Evolutionary conservation across 2,797 vertebrate genomes (phyloP).

Genomic region (Mormyrops attenuatus): DNA sequence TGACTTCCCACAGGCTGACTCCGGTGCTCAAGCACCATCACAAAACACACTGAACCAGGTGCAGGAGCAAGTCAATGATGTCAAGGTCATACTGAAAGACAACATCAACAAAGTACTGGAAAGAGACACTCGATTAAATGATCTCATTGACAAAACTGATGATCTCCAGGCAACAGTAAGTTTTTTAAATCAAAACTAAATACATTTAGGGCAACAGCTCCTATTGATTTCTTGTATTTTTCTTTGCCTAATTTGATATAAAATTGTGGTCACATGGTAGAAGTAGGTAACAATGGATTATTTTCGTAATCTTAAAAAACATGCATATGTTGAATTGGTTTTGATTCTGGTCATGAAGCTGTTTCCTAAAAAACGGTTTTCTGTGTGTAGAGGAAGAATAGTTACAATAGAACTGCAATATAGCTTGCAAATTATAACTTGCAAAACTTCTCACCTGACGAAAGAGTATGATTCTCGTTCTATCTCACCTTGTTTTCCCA

Average conservation of each 20-base stretch:
- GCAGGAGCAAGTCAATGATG: conserved; percentile 68
- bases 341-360: background rate
- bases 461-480: background rate
- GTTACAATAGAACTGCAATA: background rate
- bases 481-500: background rate
- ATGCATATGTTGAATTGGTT: background rate
- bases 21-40: conserved; percentile 37
- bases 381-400: background rate
- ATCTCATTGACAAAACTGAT: conserved; percentile 59
- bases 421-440: background rate
- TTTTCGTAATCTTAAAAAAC: background rate
- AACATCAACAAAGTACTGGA: conserved; percentile 77
- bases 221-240: background rate
- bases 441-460: background rate
- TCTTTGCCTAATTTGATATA: background rate
- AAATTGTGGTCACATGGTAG: background rate
- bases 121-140: conserved; percentile 63
- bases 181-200: background rate
- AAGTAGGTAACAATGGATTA: background rate
- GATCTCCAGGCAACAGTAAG: conserved; percentile 69
- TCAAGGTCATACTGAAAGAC: conserved; percentile 71
- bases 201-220: background rate
- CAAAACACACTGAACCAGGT: conserved; percentile 52
- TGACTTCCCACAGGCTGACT: conserved; percentile 48
- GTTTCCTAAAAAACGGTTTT: background rate